These are phyloP conservation scores for Sebastes hubbsi DNA, from an alignment of 2,797 vertebrate genomes.

Conservation along the genomic window DNA sequence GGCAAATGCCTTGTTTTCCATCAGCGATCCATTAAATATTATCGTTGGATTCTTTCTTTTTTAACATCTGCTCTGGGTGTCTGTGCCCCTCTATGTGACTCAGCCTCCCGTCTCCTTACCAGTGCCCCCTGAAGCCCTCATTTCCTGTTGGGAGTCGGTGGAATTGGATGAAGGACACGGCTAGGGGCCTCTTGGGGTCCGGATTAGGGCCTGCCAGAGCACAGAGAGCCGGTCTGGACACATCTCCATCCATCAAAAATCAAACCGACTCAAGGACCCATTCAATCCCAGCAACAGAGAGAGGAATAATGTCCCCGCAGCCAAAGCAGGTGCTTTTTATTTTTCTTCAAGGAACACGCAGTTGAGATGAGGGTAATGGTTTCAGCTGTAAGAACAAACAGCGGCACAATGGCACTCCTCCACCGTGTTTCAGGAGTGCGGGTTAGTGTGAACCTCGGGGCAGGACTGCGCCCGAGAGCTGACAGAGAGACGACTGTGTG, in stretches of 20 bases:
- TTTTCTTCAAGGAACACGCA: conserved; percentile 27
- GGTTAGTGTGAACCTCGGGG: conserved; percentile 26
- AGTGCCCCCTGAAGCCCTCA: conserved; percentile 81
- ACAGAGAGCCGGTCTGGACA: conserved; percentile 44
- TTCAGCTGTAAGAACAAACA: conserved; percentile 34
- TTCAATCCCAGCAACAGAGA: conserved; percentile 32
- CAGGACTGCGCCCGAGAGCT: conserved; percentile 43
- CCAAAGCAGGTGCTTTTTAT: conserved; percentile 59
- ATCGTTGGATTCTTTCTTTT: conserved; percentile 34
- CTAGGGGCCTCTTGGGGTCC: conserved; percentile 58
- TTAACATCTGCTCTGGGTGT: conserved; percentile 59
- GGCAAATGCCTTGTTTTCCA: conserved; percentile 34
- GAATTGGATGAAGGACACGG: conserved; percentile 74
- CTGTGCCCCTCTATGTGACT: conserved; percentile 54
- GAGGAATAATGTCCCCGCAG: conserved; percentile 22
- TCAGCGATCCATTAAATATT: conserved; percentile 39
- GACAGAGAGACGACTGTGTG: conserved; percentile 67
- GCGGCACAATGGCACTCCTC: conserved; percentile 56
- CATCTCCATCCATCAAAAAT: conserved; percentile 75
- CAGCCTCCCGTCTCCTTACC: conserved; percentile 52
- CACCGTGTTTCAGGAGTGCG: conserved; percentile 13
- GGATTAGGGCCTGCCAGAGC: conserved; percentile 54
- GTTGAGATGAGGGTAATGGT: conserved; percentile 14
- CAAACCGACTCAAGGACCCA: conserved; percentile 46
- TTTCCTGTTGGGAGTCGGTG: conserved; percentile 80